phyloP scores from a whole-genome alignment of 2,888 invertebrate species.

The Euplexia lucipara region DNA sequence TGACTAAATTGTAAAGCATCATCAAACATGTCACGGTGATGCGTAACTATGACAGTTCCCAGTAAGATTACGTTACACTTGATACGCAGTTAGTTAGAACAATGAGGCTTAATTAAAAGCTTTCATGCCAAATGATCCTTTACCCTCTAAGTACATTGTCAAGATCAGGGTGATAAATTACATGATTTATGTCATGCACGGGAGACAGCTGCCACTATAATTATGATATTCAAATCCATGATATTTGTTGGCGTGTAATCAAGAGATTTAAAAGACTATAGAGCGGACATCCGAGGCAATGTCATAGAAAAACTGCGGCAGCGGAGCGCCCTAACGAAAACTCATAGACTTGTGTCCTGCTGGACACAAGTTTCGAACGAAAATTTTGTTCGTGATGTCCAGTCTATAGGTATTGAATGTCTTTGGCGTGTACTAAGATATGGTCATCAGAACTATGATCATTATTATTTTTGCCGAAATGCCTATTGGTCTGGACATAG shows the following conservation, averaged over 20 bases:
- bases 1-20: neutral
- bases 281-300: too few relatives aligned
- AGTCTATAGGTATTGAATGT: too few relatives aligned
- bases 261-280: too few relatives aligned
- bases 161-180: conserved; percentile 46
- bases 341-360: too few relatives aligned
- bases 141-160: conserved; percentile 49
- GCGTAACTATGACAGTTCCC: conserved; percentile 45
- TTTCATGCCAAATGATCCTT: conserved; percentile 59
- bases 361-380: too few relatives aligned
- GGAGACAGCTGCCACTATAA: conserved; percentile 19
- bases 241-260: neutral
- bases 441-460: too few relatives aligned
- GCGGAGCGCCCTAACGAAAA: too few relatives aligned
- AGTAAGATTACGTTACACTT: conserved; percentile 62
- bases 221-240: conserved; percentile 8
- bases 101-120: conserved; percentile 64
- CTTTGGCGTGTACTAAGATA: too few relatives aligned
- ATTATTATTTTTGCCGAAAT: too few relatives aligned
- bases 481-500: too few relatives aligned
- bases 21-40: conserved; percentile 18
- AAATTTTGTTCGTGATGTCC: too few relatives aligned
- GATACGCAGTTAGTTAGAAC: conserved; percentile 52
- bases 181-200: conserved; percentile 38
- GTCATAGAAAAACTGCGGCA: too few relatives aligned